Conservation (phyloP, 2,888 invertebrate species). For the Chrysodeixis includens region DNA sequence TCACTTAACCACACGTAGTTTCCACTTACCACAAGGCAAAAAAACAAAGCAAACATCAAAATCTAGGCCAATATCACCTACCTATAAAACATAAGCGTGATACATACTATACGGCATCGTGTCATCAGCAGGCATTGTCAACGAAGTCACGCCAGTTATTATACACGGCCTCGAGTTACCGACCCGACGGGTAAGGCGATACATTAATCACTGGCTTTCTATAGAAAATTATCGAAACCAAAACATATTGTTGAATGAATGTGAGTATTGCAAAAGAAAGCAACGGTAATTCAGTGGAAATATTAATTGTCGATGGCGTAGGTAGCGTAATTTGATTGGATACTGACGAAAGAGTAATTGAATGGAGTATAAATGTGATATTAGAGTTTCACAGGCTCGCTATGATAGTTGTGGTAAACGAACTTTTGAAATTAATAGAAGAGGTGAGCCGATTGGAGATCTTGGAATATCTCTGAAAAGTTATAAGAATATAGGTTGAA, state of each 20-base stretch:
- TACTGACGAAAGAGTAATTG: too few relatives aligned
- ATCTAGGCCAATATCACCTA: neutral
- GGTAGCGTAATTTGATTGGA: too few relatives aligned
- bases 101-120: neutral
- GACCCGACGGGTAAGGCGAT: neutral
- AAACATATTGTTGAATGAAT: neutral
- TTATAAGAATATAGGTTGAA: too few relatives aligned
- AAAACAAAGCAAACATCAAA: neutral
- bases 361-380: too few relatives aligned
- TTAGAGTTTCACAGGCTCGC: too few relatives aligned
- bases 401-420: too few relatives aligned
- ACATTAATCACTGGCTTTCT: constrained; percentile 4
- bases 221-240: constrained; percentile 1
- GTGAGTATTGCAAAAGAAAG: too few relatives aligned
- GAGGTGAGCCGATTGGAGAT: too few relatives aligned
- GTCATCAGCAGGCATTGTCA: neutral
- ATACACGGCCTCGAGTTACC: constrained; percentile 2
- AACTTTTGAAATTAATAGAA: too few relatives aligned
- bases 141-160: neutral
- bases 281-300: too few relatives aligned
- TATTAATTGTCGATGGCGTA: too few relatives aligned
- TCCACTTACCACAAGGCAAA: neutral
- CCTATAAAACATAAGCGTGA: neutral
- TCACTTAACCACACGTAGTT: neutral
- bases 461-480: too few relatives aligned